Conservation (phyloP, 2,113 vertebrate genomes). For the Macaca mulatta region DNA sequence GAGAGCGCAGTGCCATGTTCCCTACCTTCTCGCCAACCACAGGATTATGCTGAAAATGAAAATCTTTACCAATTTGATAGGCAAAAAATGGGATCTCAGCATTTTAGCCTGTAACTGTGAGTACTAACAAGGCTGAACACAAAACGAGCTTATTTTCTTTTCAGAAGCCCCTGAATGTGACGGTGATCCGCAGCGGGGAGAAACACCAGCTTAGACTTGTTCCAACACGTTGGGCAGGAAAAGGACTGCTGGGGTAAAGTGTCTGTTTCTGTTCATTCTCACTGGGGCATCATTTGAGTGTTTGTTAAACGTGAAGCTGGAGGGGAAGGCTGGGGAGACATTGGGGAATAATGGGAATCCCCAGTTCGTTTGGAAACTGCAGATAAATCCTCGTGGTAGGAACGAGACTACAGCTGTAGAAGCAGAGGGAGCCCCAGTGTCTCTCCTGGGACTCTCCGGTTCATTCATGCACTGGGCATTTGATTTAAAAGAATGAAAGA, state of each 20-base stretch:
- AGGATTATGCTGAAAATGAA: neutral
- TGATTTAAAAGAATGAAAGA: neutral
- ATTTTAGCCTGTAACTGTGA: neutral
- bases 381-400: neutral
- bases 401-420: neutral
- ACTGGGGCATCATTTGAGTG: rapidly evolving
- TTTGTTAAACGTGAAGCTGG: neutral
- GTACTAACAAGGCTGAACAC: neutral
- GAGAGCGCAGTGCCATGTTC: neutral
- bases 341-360: neutral
- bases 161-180: slow-evolving; percentile 91
- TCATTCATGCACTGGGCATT: neutral
- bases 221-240: slow-evolving; percentile 93
- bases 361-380: neutral
- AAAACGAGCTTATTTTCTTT: neutral
- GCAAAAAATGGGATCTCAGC: neutral
- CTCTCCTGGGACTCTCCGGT: neutral
- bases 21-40: neutral
- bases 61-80: neutral
- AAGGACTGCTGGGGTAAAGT: slow-evolving; percentile 94
- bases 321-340: rapidly evolving
- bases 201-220: slow-evolving; percentile 89
- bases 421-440: neutral
- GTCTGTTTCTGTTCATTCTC: neutral
- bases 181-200: slow-evolving; percentile 88